phyloP scores from a whole-genome alignment of 2,888 invertebrate genomes.

The Coecobrya sp. region DNA sequence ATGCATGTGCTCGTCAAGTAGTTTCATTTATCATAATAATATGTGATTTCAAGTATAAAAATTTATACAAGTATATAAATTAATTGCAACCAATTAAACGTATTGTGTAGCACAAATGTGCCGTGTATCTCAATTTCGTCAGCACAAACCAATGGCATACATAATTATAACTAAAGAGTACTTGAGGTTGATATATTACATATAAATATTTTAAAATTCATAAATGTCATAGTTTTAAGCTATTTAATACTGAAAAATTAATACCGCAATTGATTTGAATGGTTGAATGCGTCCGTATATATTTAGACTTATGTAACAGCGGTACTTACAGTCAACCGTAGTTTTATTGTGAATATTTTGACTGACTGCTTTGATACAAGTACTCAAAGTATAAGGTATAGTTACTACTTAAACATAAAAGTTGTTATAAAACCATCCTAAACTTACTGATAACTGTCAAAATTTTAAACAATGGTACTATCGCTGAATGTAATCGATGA shows the following conservation, averaged over 20 bases:
- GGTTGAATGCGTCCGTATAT: conserved; percentile 53
- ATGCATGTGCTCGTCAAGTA: conserved; percentile 53
- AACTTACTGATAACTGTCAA: conserved; percentile 37
- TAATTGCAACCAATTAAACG: conserved; percentile 50
- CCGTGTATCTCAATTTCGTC: conserved; percentile 52
- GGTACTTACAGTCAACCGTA: conserved; percentile 57
- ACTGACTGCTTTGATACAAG: conserved; percentile 73
- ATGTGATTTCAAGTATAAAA: conserved; percentile 62
- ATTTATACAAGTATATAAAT: conserved; percentile 42
- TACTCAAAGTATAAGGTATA: conserved; percentile 17
- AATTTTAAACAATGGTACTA: conserved; percentile 69
- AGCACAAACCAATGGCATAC: conserved; percentile 54
- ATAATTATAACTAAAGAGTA: too few relatives aligned
- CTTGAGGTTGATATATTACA: conserved; percentile 43
- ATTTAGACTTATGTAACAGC: conserved; percentile 17
- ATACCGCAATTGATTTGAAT: conserved; percentile 48
- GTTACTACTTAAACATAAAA: conserved; percentile 40
- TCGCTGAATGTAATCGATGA: conserved; percentile 67
- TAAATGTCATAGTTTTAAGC: conserved; percentile 13
- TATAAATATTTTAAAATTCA: conserved; percentile 52
- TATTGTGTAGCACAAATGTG: conserved; percentile 52
- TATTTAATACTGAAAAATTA: conserved; percentile 45
- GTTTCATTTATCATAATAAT: conserved; percentile 52
- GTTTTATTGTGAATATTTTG: conserved; percentile 61
- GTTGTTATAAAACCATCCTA: conserved; percentile 44